phyloP scores from a whole-genome alignment of 2,888 invertebrate genomes.

The Emmelina monodactyla region DNA sequence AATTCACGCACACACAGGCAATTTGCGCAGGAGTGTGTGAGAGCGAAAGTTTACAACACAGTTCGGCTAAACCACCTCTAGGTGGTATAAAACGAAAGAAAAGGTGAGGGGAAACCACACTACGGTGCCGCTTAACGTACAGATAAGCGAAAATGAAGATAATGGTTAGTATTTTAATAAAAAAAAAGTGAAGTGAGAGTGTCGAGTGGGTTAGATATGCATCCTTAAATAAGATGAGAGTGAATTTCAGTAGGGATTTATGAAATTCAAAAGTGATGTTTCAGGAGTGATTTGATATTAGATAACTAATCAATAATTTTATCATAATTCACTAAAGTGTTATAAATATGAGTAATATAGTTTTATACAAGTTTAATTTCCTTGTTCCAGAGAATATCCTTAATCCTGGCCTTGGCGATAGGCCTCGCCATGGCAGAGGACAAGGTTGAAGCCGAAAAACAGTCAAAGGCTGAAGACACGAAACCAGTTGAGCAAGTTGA shows the following conservation, averaged over 20 bases:
- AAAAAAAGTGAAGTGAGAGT: constrained; percentile 15
- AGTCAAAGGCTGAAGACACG: constrained; percentile 46
- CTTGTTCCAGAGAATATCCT: constrained; percentile 48
- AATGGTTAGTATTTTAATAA: constrained; percentile 44
- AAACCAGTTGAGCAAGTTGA: constrained; percentile 30
- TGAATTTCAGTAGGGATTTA: constrained; percentile 12
- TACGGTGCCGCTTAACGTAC: constrained; percentile 52
- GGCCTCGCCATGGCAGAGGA: constrained; percentile 66
- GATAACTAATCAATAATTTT: constrained; percentile 1
- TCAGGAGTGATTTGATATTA: neutral
- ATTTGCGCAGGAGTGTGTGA: constrained; percentile 20
- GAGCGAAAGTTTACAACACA: constrained; percentile 55
- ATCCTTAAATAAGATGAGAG: constrained; percentile 18
- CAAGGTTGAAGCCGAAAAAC: constrained; percentile 53
- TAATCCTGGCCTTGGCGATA: constrained; percentile 61
- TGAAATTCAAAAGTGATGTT: constrained; percentile 2
- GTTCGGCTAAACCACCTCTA: constrained; percentile 38
- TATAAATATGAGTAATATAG: neutral
- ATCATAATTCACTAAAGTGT: constrained; percentile 1
- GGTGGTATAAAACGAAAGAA: constrained; percentile 49
- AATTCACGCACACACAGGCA: constrained; percentile 27
- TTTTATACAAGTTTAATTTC: constrained; percentile 11
- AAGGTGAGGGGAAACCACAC: constrained; percentile 32
- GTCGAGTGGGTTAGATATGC: too few relatives aligned
- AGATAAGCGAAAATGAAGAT: constrained; percentile 61